Conservation (phyloP, 2,888 invertebrate genomes). For the Mylabris sibirica region DNA sequence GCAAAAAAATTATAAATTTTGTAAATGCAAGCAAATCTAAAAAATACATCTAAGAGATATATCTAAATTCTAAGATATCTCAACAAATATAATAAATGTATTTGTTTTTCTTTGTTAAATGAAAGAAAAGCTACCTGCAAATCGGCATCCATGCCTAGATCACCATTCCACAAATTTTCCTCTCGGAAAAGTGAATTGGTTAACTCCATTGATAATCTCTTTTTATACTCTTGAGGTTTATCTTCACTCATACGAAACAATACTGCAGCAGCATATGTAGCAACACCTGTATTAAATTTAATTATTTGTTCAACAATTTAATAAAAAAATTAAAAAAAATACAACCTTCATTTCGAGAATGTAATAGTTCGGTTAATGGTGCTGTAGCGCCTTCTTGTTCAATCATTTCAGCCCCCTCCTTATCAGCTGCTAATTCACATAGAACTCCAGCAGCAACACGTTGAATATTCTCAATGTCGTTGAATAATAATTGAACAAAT, state of each 20-base stretch:
- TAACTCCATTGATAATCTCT: constrained; percentile 93
- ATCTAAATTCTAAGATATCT: too few relatives aligned
- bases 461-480: constrained; percentile 97
- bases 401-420: constrained; percentile 97
- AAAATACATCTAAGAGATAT: neutral
- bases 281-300: constrained; percentile 69
- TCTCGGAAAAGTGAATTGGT: constrained; percentile 95
- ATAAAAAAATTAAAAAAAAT: too few relatives aligned
- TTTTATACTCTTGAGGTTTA: constrained; percentile 97
- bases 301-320: too few relatives aligned
- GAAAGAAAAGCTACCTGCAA: constrained; percentile 72
- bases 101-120: too few relatives aligned
- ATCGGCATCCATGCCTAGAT: constrained; percentile 86
- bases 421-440: constrained; percentile 94
- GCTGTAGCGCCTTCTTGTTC: constrained; percentile 97
- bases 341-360: constrained; percentile 90
- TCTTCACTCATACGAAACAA: constrained; percentile 98
- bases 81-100: too few relatives aligned
- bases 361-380: constrained; percentile 92
- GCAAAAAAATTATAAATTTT: constrained; percentile 39
- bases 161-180: constrained; percentile 88
- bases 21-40: constrained; percentile 73
- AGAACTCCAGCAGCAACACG: constrained; percentile 97
- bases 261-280: constrained; percentile 97
- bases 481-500: constrained; percentile 95